These are phyloP conservation scores for Apamea crenata DNA, from an alignment of 2,888 invertebrate genomes.

Conservation along the genomic window DNA sequence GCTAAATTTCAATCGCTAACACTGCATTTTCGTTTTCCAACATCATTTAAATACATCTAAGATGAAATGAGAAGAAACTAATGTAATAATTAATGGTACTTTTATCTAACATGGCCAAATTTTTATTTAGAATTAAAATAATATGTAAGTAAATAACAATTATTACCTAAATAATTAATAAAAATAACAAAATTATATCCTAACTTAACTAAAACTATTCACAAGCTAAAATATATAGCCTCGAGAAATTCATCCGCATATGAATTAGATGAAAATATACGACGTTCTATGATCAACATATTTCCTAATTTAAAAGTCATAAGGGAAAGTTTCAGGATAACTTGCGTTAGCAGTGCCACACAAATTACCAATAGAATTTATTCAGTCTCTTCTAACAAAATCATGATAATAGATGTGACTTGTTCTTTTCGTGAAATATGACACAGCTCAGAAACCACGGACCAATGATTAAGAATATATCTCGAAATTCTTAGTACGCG, in stretches of 20 bases:
- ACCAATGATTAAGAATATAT: background rate
- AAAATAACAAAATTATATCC: too few relatives aligned
- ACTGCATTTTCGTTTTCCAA: too few relatives aligned
- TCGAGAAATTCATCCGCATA: too few relatives aligned
- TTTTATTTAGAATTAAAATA: too few relatives aligned
- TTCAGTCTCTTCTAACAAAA: background rate
- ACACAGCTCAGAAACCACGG: background rate
- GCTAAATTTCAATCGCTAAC: background rate
- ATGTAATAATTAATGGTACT: background rate
- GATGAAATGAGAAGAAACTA: background rate
- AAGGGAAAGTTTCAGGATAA: slow-evolving; percentile 14
- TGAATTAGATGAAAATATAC: background rate
- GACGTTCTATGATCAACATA: slow-evolving; percentile 16
- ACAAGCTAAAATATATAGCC: too few relatives aligned
- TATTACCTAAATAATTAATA: too few relatives aligned
- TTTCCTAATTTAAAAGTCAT: slow-evolving; percentile 45
- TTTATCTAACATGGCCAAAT: too few relatives aligned
- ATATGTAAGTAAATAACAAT: too few relatives aligned
- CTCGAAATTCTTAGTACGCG: background rate
- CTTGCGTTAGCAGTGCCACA: slow-evolving; percentile 3
- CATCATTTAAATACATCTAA: background rate
- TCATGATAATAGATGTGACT: background rate
- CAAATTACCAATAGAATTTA: background rate
- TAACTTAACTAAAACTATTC: too few relatives aligned
- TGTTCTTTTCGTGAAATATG: background rate